phyloP scores from a whole-genome alignment of 1,140 invertebrate species.

The Pollicipes pollicipes region DNA sequence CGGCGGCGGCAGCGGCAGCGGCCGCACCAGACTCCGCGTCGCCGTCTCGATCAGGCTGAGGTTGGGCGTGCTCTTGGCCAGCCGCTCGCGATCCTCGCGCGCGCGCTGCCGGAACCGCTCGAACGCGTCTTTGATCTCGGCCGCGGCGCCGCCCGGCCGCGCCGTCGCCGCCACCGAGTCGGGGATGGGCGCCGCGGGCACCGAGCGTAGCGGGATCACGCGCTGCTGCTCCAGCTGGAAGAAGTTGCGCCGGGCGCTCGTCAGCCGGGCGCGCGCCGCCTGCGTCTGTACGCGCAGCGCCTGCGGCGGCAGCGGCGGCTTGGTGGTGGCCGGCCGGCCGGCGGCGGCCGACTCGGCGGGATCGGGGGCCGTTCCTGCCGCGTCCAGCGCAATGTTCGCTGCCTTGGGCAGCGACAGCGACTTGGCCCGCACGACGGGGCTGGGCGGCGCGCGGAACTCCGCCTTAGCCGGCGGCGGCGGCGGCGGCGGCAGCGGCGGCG shows the following conservation, averaged over 20 bases:
- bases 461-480: not conserved
- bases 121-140: conserved; percentile 17
- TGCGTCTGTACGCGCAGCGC: not conserved
- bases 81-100: conserved; percentile 19
- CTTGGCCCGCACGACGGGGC: not conserved
- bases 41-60: conserved; percentile 17
- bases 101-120: conserved; percentile 18
- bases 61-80: conserved; percentile 21
- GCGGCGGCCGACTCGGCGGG: not conserved
- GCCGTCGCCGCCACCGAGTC: not conserved
- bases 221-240: not conserved
- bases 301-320: not conserved
- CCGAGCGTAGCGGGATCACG: not conserved
- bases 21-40: conserved; percentile 10
- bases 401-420: not conserved
- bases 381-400: not conserved
- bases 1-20: conserved; percentile 11
- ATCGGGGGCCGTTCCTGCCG: no score
- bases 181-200: not conserved
- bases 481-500: no score
- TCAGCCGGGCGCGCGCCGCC: not conserved
- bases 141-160: conserved; percentile 3
- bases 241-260: not conserved
- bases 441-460: not conserved
- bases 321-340: not conserved